Percentiles rank a stretch among this genome's conserved stretches.
Evolutionary conservation across 2,797 vertebrate species (phyloP).

Genomic region (Coluber constrictor): DNA sequence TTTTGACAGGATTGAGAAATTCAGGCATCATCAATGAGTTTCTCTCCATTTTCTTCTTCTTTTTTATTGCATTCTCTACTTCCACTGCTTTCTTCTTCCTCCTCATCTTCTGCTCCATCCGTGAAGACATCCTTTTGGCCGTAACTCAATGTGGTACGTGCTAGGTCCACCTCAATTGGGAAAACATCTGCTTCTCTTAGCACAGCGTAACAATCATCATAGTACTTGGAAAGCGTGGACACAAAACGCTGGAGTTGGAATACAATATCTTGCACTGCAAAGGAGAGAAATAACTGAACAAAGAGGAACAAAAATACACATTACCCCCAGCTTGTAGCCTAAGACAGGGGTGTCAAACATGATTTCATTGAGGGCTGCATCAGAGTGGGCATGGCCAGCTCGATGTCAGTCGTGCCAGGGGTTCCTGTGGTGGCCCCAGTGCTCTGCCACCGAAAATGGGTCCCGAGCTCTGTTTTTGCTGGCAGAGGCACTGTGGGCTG

Average conservation of each 20-base stretch:
- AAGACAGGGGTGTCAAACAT: neutral
- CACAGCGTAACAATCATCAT: slow-evolving; percentile 90
- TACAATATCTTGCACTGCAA: slow-evolving; percentile 94
- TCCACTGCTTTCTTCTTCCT: slow-evolving; percentile 34
- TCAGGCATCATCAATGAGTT: slow-evolving; percentile 73
- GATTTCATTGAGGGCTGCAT: neutral
- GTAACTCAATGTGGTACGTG: slow-evolving; percentile 90
- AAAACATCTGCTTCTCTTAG: slow-evolving; percentile 94
- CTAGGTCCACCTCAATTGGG: slow-evolving; percentile 97
- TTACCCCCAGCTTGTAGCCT: neutral
- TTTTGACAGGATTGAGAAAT: neutral
- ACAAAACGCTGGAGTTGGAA: slow-evolving; percentile 98
- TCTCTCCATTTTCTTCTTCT: slow-evolving; percentile 60
- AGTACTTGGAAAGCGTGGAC: slow-evolving; percentile 95
- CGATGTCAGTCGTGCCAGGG: too few relatives aligned
- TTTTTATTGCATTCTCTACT: slow-evolving; percentile 45
- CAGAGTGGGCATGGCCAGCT: too few relatives aligned
- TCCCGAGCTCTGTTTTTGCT: neutral
- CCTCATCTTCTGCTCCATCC: slow-evolving; percentile 78
- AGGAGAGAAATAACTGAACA: neutral
- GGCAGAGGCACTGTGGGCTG: neutral
- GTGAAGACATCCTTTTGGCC: slow-evolving; percentile 78
- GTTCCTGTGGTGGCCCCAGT: too few relatives aligned
- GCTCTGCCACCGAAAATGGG: too few relatives aligned
- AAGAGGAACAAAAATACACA: neutral